phyloP scores from a whole-genome alignment of 1,140 invertebrate genomes.

The Neodiprion lecontei region DNA sequence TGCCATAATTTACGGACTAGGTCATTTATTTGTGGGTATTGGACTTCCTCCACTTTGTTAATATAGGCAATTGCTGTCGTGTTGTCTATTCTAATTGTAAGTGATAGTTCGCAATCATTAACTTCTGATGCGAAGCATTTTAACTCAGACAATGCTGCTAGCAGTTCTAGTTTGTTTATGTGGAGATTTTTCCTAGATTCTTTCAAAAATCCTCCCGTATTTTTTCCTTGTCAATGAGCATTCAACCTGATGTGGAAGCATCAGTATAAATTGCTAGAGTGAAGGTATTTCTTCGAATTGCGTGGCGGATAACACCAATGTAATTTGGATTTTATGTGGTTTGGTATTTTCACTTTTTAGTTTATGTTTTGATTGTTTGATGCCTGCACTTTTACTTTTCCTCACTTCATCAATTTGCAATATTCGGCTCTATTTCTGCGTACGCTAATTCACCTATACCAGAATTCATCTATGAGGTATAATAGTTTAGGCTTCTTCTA shows the following conservation, averaged over 20 bases:
- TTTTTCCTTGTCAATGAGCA: constrained; percentile 12
- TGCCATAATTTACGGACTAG: too few relatives aligned
- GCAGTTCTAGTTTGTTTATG: constrained; percentile 23
- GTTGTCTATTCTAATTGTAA: constrained; percentile 15
- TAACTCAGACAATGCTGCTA: constrained; percentile 18
- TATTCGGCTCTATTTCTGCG: constrained; percentile 9
- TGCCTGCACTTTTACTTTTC: constrained; percentile 4
- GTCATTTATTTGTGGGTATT: too few relatives aligned
- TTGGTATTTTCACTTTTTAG: constrained; percentile 4
- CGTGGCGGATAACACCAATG: not conserved
- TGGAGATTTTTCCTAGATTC: constrained; percentile 2
- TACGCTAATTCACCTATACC: not conserved
- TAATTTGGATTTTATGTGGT: not conserved
- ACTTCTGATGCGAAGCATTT: constrained; percentile 18
- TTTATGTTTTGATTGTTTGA: constrained; percentile 9
- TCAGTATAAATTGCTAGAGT: constrained; percentile 22
- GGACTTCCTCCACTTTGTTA: constrained; percentile 12
- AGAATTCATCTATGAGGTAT: not conserved
- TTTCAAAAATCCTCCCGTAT: constrained; percentile 17
- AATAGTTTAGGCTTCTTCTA: constrained; percentile 9
- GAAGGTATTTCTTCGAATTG: constrained; percentile 13
- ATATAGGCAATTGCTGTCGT: constrained; percentile 24
- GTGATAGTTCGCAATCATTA: constrained; percentile 12
- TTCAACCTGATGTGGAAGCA: constrained; percentile 20
- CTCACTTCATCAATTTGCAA: constrained; percentile 4